Conservation (phyloP, 2,797 vertebrate genomes). For the Tokudaia muenninki region DNA sequence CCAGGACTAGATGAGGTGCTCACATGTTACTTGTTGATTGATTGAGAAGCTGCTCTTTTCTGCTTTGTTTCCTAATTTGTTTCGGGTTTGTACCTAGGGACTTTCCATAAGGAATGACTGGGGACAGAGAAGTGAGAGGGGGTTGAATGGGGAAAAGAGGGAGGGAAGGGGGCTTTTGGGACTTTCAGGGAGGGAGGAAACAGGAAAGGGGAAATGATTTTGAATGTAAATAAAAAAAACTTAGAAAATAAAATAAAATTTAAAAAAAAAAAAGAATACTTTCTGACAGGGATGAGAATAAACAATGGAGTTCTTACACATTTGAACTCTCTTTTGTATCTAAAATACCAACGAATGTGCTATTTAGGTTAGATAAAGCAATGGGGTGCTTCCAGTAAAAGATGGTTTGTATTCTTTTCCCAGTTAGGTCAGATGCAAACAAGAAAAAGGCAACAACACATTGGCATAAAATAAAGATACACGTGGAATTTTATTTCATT, state of each 20-base stretch:
- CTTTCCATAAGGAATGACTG: background rate
- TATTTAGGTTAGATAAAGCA: slow-evolving; percentile 38
- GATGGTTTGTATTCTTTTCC: background rate
- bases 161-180: too few relatives aligned
- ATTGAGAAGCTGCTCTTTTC: background rate
- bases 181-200: too few relatives aligned
- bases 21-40: background rate
- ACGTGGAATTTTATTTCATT: background rate
- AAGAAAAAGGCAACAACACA: background rate
- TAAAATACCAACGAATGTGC: background rate
- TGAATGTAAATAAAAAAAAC: too few relatives aligned
- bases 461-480: background rate
- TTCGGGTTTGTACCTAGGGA: slow-evolving; percentile 13
- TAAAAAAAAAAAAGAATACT: background rate
- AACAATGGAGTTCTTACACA: background rate
- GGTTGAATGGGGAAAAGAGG: too few relatives aligned
- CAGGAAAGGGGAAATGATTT: too few relatives aligned
- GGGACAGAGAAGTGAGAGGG: too few relatives aligned
- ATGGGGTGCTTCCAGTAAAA: background rate
- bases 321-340: background rate
- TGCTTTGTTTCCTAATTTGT: background rate
- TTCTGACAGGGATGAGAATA: background rate
- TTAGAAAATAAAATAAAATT: too few relatives aligned
- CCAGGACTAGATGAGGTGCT: background rate
- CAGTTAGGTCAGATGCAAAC: background rate